These are phyloP conservation scores for Eurypyga helias DNA, from an alignment of 2,113 vertebrate genomes.

Conservation along the genomic window DNA sequence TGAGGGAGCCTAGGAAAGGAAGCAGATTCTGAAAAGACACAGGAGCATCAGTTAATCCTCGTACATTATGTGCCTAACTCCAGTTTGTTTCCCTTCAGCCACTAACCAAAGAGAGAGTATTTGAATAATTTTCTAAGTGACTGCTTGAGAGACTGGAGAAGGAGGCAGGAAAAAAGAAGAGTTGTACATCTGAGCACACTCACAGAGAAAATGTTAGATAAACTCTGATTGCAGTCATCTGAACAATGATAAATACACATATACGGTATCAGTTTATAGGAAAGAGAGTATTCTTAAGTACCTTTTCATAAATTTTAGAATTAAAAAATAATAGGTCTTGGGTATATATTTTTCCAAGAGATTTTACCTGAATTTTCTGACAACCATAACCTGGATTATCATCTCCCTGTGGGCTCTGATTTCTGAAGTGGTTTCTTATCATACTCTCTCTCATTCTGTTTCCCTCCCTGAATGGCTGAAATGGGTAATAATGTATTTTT, in stretches of 20 bases:
- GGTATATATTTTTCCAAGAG: not conserved
- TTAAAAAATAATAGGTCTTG: constrained; percentile 18
- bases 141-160: not conserved
- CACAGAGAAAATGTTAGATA: not conserved
- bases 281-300: not conserved
- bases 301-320: constrained; percentile 10
- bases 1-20: not conserved
- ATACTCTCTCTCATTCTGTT: not conserved
- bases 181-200: not conserved
- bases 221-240: not conserved
- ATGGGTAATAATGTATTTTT: not conserved
- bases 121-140: not conserved
- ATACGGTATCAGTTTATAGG: not conserved
- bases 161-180: not conserved
- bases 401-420: not conserved
- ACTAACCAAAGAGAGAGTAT: not conserved
- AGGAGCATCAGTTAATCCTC: not conserved
- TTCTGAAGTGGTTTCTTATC: constrained; percentile 16
- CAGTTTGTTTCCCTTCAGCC: not conserved
- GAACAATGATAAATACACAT: not conserved
- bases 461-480: not conserved
- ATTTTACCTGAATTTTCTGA: constrained; percentile 3
- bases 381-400: not conserved
- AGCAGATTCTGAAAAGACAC: not conserved
- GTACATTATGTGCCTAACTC: not conserved